These are phyloP conservation scores for Ophion obscuratus DNA, from an alignment of 2,888 invertebrate genomes.

Conservation along the genomic window DNA sequence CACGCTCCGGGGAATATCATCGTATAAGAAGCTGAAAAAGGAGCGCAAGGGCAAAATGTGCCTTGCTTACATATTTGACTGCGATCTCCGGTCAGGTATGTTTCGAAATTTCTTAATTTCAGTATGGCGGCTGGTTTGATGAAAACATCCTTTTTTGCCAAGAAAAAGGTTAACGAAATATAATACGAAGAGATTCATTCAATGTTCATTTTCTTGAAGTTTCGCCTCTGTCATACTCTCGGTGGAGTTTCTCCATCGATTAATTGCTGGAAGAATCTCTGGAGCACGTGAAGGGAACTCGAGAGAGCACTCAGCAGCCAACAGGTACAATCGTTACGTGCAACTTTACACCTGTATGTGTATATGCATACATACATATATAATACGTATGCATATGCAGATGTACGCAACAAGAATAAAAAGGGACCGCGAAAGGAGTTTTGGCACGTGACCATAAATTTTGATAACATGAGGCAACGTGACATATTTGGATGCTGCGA, in stretches of 20 bases:
- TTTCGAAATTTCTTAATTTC: constrained; percentile 27
- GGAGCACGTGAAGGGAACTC: background rate
- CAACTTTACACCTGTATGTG: background rate
- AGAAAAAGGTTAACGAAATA: background rate
- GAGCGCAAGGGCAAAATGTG: constrained; percentile 45
- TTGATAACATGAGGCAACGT: constrained; percentile 29
- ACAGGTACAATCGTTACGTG: constrained; percentile 7
- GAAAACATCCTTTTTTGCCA: constrained; percentile 7
- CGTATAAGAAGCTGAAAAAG: background rate
- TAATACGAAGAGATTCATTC: background rate
- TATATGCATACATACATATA: background rate
- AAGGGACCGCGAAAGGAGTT: constrained; percentile 3
- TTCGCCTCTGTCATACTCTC: background rate
- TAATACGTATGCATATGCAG: background rate
- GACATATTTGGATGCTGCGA: constrained; percentile 26
- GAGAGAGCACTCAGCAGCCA: constrained; percentile 24
- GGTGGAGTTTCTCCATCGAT: constrained; percentile 31
- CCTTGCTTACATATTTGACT: constrained; percentile 9
- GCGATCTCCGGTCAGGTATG: background rate
- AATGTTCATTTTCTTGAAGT: constrained; percentile 11
- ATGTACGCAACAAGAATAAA: background rate
- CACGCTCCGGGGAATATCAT: background rate
- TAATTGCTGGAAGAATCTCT: constrained; percentile 8
- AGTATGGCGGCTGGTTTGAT: background rate
- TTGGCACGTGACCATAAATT: constrained; percentile 37